Conservation (phyloP, 2,797 vertebrate genomes). For the Microcaecilia unicolor region DNA sequence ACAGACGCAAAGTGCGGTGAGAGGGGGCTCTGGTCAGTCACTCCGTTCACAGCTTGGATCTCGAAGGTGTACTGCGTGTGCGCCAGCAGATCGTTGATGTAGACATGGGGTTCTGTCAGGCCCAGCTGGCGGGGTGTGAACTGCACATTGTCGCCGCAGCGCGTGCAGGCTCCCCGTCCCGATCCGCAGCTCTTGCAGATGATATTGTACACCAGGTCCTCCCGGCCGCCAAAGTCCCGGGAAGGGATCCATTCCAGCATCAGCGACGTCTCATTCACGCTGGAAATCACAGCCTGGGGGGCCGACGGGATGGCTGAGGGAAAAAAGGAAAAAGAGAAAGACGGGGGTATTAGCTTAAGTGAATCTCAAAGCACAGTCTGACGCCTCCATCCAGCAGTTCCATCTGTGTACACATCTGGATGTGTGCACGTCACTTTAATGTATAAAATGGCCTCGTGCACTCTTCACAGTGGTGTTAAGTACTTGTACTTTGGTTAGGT, state of each 20-base stretch:
- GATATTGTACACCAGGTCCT: constrained; percentile 90
- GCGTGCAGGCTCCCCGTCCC: constrained; percentile 71
- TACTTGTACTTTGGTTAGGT: too few relatives aligned
- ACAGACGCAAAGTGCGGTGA: constrained; percentile 78
- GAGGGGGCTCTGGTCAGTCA: constrained; percentile 88
- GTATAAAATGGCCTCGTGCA: too few relatives aligned
- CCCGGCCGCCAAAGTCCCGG: constrained; percentile 70
- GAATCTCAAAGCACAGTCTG: too few relatives aligned
- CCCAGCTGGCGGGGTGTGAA: constrained; percentile 85
- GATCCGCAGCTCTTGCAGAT: constrained; percentile 91
- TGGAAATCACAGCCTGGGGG: constrained; percentile 81
- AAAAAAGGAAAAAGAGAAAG: neutral
- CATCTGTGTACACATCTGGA: too few relatives aligned
- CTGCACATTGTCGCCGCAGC: constrained; percentile 89
- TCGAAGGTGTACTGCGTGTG: constrained; percentile 95
- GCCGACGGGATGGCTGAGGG: constrained; percentile 75
- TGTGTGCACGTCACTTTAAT: too few relatives aligned
- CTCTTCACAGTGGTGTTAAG: too few relatives aligned
- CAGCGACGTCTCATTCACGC: constrained; percentile 88
- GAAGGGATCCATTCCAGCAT: constrained; percentile 79
- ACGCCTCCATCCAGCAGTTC: too few relatives aligned
- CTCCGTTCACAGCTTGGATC: constrained; percentile 86
- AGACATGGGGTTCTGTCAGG: constrained; percentile 65
- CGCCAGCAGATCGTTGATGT: constrained; percentile 84
- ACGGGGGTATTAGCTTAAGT: too few relatives aligned